Base-by-base conservation (phyloP, 2,113 vertebrate species). In the Choloepus hoffmanni region DNA sequence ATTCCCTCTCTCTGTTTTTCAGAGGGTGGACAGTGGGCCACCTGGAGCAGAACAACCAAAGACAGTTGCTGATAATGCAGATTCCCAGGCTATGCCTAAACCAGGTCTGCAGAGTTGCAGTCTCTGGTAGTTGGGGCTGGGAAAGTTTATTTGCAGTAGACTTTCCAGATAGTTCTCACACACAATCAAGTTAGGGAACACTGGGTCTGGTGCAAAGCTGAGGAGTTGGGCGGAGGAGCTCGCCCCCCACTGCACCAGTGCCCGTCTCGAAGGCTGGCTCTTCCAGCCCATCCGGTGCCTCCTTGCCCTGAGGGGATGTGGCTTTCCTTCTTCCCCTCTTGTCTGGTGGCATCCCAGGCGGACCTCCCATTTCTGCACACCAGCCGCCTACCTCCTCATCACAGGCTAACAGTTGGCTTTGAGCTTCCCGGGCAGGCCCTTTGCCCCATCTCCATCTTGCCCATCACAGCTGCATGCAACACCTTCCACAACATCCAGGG, bases 41-140 rank as follows among this genome's bases (percentile, higher is more conserved):
- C 5, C 16, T 11, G 36, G 5, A n/a, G 10, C 11, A 14, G 36
- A 67, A 36, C 7, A 77, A 9, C 26, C 50, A 62, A 65, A 36
- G 77, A 6, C 18, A 40, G 1, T 21, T 19, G 26, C 23, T 19
- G 13, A 21, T 0, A 19, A 43, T 0, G 33, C 19, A 26, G 3
- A 58, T 3, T 36, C 16, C 74, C 18, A 5, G 2, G 82, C 10
- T 55, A 0, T 7, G 21, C 43, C 5, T 0, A 26, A 18, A 40
- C 33, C 18, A 24, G 14, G 14, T 45, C 43, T 24, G 9, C 19
- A 28, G 43, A 67, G 24, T 28, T 45, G 74, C 36, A 30, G 14
- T 43, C 28, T 14, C 58, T 3, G 6, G 65, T 5, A 13, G 67
- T 33, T n/a, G 50, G 30, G 74, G 67, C n/a, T 7, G 11, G 43